Evolutionary conservation across 2,113 vertebrate genomes (phyloP).

Genomic region (Bothrops jararaca): DNA sequence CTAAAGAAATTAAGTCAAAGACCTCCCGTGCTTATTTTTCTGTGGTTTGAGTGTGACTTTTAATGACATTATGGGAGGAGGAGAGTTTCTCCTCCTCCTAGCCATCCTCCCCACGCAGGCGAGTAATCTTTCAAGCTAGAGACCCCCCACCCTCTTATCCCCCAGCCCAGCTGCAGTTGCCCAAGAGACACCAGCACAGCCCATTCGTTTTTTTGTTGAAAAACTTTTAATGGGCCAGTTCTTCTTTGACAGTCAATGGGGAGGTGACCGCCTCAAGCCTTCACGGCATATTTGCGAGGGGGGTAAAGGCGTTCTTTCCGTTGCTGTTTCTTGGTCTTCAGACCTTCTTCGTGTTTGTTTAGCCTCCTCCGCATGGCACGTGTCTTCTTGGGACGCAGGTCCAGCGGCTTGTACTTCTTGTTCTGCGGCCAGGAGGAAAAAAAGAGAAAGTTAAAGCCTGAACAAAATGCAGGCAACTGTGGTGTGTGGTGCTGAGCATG

Average conservation of each 20-base stretch:
- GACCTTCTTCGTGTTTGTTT: constrained; percentile 87
- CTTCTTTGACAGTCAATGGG: background rate
- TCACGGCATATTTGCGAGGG: constrained; percentile 89
- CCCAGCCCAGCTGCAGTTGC: background rate
- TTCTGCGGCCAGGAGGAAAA: constrained; percentile 70
- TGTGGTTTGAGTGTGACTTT: background rate
- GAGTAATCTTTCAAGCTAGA: background rate
- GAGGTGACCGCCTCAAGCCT: constrained; percentile 72
- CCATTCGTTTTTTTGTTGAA: constrained; percentile 16
- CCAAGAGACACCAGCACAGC: background rate
- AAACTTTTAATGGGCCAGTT: constrained; percentile 46
- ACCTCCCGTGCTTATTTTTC: background rate
- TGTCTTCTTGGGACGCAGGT: constrained; percentile 97
- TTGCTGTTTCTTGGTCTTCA: constrained; percentile 95
- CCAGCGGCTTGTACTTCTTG: constrained; percentile 97
- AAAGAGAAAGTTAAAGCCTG: background rate
- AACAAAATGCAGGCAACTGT: background rate
- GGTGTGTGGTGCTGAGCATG: background rate
- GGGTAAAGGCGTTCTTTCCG: constrained; percentile 89
- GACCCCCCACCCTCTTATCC: background rate
- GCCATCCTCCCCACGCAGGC: background rate
- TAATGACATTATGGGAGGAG: background rate
- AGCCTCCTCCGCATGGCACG: constrained; percentile 89
- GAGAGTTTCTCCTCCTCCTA: background rate
- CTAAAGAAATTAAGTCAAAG: background rate